Conservation (phyloP, 2,888 invertebrate species). For the Elmis aenea region DNA sequence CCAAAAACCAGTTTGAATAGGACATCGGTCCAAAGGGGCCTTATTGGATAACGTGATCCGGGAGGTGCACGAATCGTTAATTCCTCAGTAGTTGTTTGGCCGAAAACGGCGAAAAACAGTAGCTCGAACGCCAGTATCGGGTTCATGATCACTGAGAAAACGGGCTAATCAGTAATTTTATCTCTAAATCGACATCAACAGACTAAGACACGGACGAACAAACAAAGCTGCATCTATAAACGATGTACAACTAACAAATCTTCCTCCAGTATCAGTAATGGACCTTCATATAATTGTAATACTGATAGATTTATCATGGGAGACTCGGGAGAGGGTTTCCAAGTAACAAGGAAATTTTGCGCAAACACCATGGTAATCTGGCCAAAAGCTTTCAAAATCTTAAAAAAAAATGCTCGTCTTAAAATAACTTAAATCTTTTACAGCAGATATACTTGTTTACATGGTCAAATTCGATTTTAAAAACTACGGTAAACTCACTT, state of each 20-base stretch:
- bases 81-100: conserved; percentile 83
- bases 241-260: not conserved
- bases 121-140: conserved; percentile 92
- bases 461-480: too few species aligned
- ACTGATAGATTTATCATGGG: too few species aligned
- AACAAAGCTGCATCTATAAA: not conserved
- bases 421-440: too few species aligned
- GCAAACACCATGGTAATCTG: too few species aligned
- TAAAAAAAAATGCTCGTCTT: too few species aligned
- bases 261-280: too few species aligned
- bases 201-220: not conserved
- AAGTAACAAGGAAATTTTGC: too few species aligned
- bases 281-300: too few species aligned
- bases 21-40: conserved; percentile 79
- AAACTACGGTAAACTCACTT: too few species aligned
- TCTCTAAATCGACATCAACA: conserved; percentile 1
- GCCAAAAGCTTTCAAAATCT: too few species aligned
- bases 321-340: too few species aligned
- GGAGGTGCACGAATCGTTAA: conserved; percentile 46
- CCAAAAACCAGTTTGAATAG: conserved; percentile 92
- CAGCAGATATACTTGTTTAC: too few species aligned
- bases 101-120: conserved; percentile 97
- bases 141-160: conserved; percentile 71
- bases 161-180: conserved; percentile 21
- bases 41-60: conserved; percentile 60